Conservation (phyloP, 2,888 invertebrate genomes). For the Ophion ellenae region DNA sequence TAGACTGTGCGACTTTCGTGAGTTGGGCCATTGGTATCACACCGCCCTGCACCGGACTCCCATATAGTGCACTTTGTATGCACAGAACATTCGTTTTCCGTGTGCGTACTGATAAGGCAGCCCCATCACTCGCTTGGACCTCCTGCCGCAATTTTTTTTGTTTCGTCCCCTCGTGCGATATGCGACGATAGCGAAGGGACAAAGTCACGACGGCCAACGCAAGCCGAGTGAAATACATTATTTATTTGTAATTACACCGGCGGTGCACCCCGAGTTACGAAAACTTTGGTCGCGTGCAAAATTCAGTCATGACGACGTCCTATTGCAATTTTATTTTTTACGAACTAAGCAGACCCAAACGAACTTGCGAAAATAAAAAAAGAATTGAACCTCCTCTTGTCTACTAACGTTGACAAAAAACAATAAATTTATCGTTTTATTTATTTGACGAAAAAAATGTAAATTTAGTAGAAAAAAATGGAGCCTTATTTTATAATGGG, state of each 20-base stretch:
- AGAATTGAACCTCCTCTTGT: neutral
- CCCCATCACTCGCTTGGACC: slow-evolving; percentile 53
- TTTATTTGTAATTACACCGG: slow-evolving; percentile 55
- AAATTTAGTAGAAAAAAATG: no score
- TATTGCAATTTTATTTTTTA: neutral
- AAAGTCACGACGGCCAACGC: slow-evolving; percentile 47
- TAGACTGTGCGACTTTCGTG: slow-evolving; percentile 3
- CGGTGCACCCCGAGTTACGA: neutral
- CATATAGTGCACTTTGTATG: slow-evolving; percentile 45
- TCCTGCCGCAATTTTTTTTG: slow-evolving; percentile 34
- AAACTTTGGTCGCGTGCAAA: neutral
- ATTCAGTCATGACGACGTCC: slow-evolving; percentile 5
- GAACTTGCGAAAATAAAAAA: neutral
- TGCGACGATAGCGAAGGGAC: slow-evolving; percentile 56
- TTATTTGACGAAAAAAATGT: no score
- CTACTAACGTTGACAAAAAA: neutral
- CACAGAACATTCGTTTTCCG: slow-evolving; percentile 47
- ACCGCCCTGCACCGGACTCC: slow-evolving; percentile 7
- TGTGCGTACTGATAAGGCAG: slow-evolving; percentile 57
- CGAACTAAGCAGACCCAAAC: neutral
- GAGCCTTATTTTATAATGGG: no score
- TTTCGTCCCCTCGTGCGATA: slow-evolving; percentile 47
- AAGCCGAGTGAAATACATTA: slow-evolving; percentile 45
- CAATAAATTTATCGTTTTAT: no score
- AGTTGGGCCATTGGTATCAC: slow-evolving; percentile 1